phyloP scores from a whole-genome alignment of 2,888 invertebrate species.

The Ferrisia virgata region DNA sequence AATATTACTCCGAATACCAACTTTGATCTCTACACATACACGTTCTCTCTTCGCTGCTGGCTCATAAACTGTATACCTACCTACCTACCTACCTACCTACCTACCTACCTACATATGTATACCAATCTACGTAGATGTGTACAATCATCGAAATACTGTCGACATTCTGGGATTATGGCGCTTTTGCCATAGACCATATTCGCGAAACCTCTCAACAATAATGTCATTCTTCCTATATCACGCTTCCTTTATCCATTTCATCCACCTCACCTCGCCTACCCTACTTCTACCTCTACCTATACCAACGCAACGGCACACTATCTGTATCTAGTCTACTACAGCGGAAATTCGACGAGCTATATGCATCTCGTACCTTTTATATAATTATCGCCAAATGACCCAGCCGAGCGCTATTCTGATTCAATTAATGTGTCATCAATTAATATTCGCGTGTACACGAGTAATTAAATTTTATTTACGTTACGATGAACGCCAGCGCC shows the following conservation, averaged over 20 bases:
- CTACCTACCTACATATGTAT: too few species aligned
- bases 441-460: constrained; percentile 22
- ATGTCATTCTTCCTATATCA: background rate
- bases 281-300: too few species aligned
- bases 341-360: background rate
- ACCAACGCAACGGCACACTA: too few species aligned
- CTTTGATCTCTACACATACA: constrained; percentile 19
- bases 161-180: constrained; percentile 37
- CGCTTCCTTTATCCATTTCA: background rate
- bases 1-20: constrained; percentile 19
- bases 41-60: background rate
- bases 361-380: background rate
- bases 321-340: background rate
- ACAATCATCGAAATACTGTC: background rate
- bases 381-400: constrained; percentile 33
- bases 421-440: constrained; percentile 39
- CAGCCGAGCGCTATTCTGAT: constrained; percentile 19
- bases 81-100: too few species aligned
- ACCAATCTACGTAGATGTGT: background rate
- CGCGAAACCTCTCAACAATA: background rate
- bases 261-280: background rate
- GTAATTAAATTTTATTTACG: constrained; percentile 38
- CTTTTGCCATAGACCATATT: constrained; percentile 27
- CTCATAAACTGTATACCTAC: too few species aligned
- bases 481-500: background rate